Base-by-base conservation (phyloP, 2,113 vertebrate species). In the Monarcha castaneiventris region DNA sequence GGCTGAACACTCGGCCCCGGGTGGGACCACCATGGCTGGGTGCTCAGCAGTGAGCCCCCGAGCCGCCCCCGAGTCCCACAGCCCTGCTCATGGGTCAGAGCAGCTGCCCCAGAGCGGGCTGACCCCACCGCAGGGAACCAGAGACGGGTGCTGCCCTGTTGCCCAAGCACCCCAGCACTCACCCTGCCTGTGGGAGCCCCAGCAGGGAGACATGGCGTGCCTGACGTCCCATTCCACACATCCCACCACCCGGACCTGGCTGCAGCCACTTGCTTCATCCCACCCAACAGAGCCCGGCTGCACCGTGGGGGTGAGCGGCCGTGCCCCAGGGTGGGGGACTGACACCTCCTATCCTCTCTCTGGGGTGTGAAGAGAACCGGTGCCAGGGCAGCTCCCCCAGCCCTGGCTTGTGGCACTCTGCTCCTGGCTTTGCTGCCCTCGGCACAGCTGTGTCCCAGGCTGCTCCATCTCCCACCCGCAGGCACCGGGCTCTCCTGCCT, bases 271-370 rank as follows among this genome's bases (percentile, higher is more conserved):
- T 9, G 3, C 23, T 58, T 27, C 48, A 25, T 17, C 25, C 52
- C 59, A 20, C 32, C 32, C 13, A 1, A 9, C 7, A 1, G n/a
- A 64, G 39, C 56, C 75, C 1, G 3, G 46, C 13, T 13, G 2
- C 0, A 4, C 27, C 0, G 0, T 0, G 5, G 11, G 16, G 23
- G 4, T 37, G 29, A n/a, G 22, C 0, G 9, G 25, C 46, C 2
- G 0, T n/a, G 62, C n/a, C 30, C 29, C n/a, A 25, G 56, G 41
- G 29, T 27, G 5, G 63, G 63, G 63, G n/a, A 16, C 55, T 35
- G 55, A 48, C 46, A 43, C 22, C 59, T 41, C 58, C 52, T 1
- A 0, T 55, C 48, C 39, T 43, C n/a, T 20, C 66, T 49, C 37
- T 3, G 5, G 16, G 55, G 9, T 35, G 37, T 10, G n/a, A 66